Percentiles rank a stretch among this genome's conserved stretches.
Evolutionary conservation across 2,797 vertebrate genomes (phyloP).

Genomic region (Acropternis orthonyx): DNA sequence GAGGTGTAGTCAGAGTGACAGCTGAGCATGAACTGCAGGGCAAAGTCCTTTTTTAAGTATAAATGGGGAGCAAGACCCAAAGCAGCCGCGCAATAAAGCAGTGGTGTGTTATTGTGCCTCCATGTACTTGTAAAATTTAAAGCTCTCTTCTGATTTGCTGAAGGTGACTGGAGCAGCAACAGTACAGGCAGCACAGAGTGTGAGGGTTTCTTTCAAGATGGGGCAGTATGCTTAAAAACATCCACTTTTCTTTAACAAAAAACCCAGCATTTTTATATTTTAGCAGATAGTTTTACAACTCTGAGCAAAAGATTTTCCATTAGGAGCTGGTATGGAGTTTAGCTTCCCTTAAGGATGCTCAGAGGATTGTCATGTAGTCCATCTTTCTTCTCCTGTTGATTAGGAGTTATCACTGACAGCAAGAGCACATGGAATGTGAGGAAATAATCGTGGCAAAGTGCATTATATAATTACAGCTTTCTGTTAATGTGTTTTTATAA

Average conservation of each 20-base stretch:
- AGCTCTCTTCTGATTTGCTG: neutral
- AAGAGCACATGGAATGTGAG: neutral
- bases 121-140: fast-evolving
- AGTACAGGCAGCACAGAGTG: neutral
- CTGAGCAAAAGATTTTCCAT: neutral
- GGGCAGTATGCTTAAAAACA: neutral
- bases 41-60: fast-evolving
- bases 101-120: fast-evolving
- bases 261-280: neutral
- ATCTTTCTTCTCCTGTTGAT: neutral
- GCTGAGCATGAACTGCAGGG: neutral
- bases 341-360: neutral
- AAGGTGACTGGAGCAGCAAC: neutral
- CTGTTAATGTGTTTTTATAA: neutral
- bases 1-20: fast-evolving
- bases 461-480: neutral
- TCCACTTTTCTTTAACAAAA: neutral
- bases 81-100: fast-evolving
- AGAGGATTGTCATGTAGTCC: neutral
- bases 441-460: neutral
- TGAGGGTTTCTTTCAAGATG: neutral
- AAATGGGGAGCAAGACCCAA: neutral
- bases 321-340: neutral
- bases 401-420: neutral
- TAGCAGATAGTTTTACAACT: neutral